phyloP scores from a whole-genome alignment of 1,140 invertebrate genomes.

The Drosophila kurseongensis region DNA sequence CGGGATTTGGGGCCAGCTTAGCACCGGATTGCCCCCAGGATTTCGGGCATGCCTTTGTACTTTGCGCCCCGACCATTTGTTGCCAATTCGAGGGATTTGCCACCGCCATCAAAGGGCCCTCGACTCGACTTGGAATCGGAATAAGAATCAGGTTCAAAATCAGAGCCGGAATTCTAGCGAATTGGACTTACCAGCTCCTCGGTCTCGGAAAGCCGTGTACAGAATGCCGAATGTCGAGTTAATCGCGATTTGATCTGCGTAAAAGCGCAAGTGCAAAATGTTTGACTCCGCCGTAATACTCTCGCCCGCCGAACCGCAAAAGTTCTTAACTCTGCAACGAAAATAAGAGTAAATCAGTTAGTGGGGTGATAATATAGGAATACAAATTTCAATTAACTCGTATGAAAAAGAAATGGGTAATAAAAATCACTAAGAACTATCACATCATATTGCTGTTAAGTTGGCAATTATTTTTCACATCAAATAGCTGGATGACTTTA shows the following conservation, averaged over 20 bases:
- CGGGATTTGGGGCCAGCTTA: conserved; percentile 57
- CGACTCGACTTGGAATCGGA: conserved; percentile 11
- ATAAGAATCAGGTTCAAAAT: neutral
- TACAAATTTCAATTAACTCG: too few species aligned
- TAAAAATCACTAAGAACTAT: too few species aligned
- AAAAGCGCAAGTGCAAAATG: conserved; percentile 89
- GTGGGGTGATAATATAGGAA: too few species aligned
- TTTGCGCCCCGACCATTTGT: conserved; percentile 44
- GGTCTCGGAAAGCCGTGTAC: conserved; percentile 90
- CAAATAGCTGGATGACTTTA: too few species aligned
- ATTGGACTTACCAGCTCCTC: conserved; percentile 74
- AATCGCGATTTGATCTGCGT: conserved; percentile 87
- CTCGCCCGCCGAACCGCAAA: conserved; percentile 93
- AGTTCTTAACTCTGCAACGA: conserved; percentile 86
- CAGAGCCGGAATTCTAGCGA: neutral
- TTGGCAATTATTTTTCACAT: too few species aligned
- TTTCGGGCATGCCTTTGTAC: conserved; percentile 42
- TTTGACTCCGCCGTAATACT: conserved; percentile 87
- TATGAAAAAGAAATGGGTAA: neutral
- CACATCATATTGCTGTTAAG: too few species aligned
- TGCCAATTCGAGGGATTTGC: conserved; percentile 65
- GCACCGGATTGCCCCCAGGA: conserved; percentile 57
- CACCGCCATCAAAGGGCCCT: conserved; percentile 29
- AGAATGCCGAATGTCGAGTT: conserved; percentile 89
- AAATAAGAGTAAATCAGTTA: neutral